Percentiles rank a stretch among this genome's conserved stretches.
Conservation (phyloP, 1,140 invertebrate genomes). For the Holotrichia oblita region DNA sequence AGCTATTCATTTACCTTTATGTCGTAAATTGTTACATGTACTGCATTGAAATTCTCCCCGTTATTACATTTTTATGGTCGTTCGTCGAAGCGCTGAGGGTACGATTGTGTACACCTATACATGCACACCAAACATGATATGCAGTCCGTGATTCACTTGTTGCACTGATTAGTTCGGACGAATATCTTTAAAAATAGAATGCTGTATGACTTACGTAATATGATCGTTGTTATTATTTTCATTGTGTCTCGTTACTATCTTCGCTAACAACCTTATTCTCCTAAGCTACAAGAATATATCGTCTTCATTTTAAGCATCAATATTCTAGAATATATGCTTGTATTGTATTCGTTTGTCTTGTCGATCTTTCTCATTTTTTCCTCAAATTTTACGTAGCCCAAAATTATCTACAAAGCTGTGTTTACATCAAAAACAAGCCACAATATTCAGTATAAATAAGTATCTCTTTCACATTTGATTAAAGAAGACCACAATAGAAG, state of each 20-base stretch:
- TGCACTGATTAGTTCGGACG: background rate
- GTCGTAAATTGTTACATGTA: conserved; percentile 32
- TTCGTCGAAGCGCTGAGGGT: background rate
- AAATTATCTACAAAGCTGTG: no score
- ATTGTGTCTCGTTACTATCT: no score
- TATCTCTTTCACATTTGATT: background rate
- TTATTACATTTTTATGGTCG: conserved; percentile 28
- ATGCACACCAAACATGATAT: background rate
- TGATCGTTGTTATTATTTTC: background rate
- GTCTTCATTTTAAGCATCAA: no score
- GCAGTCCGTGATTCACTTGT: conserved; percentile 7
- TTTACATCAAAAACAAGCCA: no score
- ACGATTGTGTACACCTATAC: background rate
- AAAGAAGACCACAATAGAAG: background rate
- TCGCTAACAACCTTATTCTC: no score
- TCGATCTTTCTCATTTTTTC: no score
- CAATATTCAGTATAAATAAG: background rate
- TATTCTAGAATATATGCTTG: no score
- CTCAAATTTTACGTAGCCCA: no score
- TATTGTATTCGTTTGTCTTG: no score
- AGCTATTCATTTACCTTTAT: conserved; percentile 41
- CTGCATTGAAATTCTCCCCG: conserved; percentile 31
- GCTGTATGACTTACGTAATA: background rate
- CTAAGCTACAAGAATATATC: no score
- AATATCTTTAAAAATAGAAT: background rate